Evolutionary conservation across 2,797 vertebrate species (phyloP).

Genomic region (Heliangelus exortis): DNA sequence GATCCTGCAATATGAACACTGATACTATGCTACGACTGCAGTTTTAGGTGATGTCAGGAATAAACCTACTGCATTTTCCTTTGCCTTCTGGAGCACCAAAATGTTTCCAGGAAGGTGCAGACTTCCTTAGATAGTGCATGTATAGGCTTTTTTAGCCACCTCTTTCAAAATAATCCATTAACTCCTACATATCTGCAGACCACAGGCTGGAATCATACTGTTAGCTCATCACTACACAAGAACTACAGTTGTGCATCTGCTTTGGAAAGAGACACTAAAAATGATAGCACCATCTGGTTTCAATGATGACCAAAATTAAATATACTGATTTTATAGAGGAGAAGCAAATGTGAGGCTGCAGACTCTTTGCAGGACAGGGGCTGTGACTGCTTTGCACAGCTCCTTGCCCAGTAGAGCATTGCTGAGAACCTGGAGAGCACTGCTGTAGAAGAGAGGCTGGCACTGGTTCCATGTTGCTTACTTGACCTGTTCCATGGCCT

Average conservation of each 20-base stretch:
- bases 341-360: background rate
- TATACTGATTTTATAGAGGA: background rate
- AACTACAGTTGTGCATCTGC: constrained; percentile 11
- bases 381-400: background rate
- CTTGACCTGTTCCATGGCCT: background rate
- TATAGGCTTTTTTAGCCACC: background rate
- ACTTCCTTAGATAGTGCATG: background rate
- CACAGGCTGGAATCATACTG: constrained; percentile 19
- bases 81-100: constrained; percentile 2
- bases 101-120: background rate
- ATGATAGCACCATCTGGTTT: constrained; percentile 19
- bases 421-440: background rate
- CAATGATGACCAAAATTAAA: background rate
- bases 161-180: constrained; percentile 27
- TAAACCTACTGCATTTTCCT: constrained; percentile 20
- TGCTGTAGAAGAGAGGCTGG: background rate
- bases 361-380: background rate
- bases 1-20: background rate
- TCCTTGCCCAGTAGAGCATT: background rate
- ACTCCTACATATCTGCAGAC: constrained; percentile 6
- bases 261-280: constrained; percentile 34
- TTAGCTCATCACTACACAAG: constrained; percentile 1
- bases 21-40: background rate
- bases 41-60: constrained; percentile 10
- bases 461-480: background rate